Base-by-base conservation (phyloP, 2,797 vertebrate species). In the Sandelia bainsii region DNA sequence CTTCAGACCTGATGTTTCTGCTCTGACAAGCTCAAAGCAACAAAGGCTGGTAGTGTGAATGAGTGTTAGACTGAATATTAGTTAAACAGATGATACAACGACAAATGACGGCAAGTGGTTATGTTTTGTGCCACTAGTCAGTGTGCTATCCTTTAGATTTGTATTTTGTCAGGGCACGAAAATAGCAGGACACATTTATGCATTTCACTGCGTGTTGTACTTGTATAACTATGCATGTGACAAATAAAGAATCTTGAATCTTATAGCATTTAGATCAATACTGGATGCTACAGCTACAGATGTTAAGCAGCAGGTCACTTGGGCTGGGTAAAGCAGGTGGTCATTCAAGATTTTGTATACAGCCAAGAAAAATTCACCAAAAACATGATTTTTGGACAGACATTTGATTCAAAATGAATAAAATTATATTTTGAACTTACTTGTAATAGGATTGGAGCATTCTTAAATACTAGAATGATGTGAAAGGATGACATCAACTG, bases 1-100 rank as follows among this genome's bases (percentile, higher is more conserved):
- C 65, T 58, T 62, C 57, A 69, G 57, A 73, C 71, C 57, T 57
- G 22, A 34, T 59, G 68, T 54, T 59, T 50, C 3, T 37, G 59
- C 53, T 37, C 40, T 52, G 22, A 23, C 5, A 0, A 49, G 54
- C 69, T 46, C 23, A 77, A 27, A 50, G n/a, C 25, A 22, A 17
- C 23, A 20, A 32, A 68, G 50, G 16, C 23, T 32, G 23, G 20
- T 2, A 40, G 44, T 72, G 40, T 16, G 37, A 65, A 62, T 9
- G 5, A 48, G 23, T 6, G 23, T 60, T 20, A 37, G 39, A 20
- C 9, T 62, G 22, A 20, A 54, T 14, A 37, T 44, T 45, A 46
- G 4, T 37, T 34, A 8, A 59, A 37, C 11, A 9, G 37, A 12
- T 37, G 11, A 37, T 29, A 29, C 29, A 29, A 29, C 29, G 7